Conservation (phyloP, 2,888 invertebrate genomes). For the Nomada fabriciana region DNA sequence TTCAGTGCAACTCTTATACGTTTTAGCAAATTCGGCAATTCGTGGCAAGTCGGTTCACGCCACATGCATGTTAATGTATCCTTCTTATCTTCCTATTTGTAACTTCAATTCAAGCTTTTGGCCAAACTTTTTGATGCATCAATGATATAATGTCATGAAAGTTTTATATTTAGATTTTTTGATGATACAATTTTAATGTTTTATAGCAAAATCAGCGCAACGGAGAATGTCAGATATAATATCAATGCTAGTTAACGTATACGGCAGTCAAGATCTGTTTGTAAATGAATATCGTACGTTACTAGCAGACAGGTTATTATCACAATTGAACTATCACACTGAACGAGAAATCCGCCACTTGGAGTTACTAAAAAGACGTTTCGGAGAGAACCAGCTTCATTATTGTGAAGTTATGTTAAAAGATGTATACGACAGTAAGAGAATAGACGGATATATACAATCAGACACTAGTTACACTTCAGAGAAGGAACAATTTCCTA, state of each 20-base stretch:
- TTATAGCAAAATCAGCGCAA: slow-evolving; percentile 86
- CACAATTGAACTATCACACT: slow-evolving; percentile 94
- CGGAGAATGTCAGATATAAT: slow-evolving; percentile 94
- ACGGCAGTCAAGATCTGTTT: slow-evolving; percentile 98
- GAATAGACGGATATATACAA: slow-evolving; percentile 94
- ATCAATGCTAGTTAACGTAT: slow-evolving; percentile 98
- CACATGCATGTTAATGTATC: too few species aligned
- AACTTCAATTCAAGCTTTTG: too few species aligned
- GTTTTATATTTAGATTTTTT: too few species aligned
- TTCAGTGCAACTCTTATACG: neutral
- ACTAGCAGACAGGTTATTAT: slow-evolving; percentile 94
- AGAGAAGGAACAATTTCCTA: slow-evolving; percentile 86
- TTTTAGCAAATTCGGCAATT: neutral
- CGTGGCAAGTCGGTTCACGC: too few species aligned
- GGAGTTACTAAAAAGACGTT: slow-evolving; percentile 95
- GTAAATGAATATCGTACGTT: slow-evolving; percentile 98
- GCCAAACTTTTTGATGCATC: too few species aligned
- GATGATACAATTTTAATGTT: slow-evolving; percentile 1
- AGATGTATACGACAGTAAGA: slow-evolving; percentile 97
- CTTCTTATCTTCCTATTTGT: neutral
- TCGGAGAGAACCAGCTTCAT: slow-evolving; percentile 98
- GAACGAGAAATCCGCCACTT: slow-evolving; percentile 96
- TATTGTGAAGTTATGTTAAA: slow-evolving; percentile 99
- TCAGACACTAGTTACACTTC: slow-evolving; percentile 88
- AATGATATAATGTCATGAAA: too few species aligned